Evolutionary conservation across 2,888 invertebrate genomes (phyloP), one percentile per base, ranked within the genome.

Genomic region (Euplagia quadripunctaria): DNA sequence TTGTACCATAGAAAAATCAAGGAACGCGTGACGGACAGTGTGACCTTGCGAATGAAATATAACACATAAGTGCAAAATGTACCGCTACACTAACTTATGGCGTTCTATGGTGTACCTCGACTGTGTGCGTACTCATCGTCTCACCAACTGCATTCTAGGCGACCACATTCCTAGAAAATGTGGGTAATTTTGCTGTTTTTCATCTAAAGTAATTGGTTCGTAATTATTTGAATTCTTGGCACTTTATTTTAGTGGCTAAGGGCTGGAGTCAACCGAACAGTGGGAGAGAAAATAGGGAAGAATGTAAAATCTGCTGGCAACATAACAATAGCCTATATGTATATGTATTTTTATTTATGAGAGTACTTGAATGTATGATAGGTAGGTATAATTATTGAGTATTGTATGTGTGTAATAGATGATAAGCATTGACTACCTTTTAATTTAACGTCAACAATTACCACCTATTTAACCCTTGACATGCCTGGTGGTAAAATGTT

Each of bases 21-120:
- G 85, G 89, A 91, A 91, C 87, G 91, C 90, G 87, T 90, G 91
- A 91, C 88, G 86, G 80, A 81, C 79, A 75, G 73, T 73, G 79
- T 82, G 91, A 90, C 90, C 89, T 90, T 90, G 89, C 82, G 71
- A 72, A 77, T 77, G 82, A 86, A 86, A 86, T 82, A 86, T 85
- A 86, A 81, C 81, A 84, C 82, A 83, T 76, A 73, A 67, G 73
- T 80, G 82, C 83, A 79, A 82, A 80, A 79, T 78, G 31, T 74
- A 74, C 80, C 81, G 84, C 76, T 84, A 80, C 71, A 78, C 78
- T 70, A 71, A 55, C 61, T 70, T 71, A 74, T 75, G 69, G 70
- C 51, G 16, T 68, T 68, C 46, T 52, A 49, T 49, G n/a, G n/a
- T 42, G 20, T 8, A 14, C 12, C n/a, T 41, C 52, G 58, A n/a